Base-by-base conservation (phyloP, 1,140 invertebrate species). In the Argopecten irradians region DNA sequence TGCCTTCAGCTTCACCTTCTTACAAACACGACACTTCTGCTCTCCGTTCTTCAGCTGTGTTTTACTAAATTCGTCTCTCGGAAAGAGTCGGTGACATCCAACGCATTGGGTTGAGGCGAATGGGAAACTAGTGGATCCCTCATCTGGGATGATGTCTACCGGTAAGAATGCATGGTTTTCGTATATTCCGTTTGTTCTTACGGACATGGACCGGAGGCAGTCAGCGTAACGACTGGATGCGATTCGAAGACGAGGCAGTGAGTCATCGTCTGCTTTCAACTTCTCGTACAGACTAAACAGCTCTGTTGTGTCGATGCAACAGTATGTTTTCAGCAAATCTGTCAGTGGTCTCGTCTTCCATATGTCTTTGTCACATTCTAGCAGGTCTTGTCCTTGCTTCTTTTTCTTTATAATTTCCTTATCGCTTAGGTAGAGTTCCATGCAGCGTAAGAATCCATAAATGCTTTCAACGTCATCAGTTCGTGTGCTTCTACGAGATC, bases 231-330 rank as follows among this genome's bases (percentile, higher is more conserved):
- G 22, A 0, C 83, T 28, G 9, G 86, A 89, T 0, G 88, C 88
- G 7, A 83, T 32, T 82, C 14, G 2, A 34, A 86, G 41, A 33
- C 84, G 32, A 0, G 32, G 34, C 22, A 41, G 35, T 16, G 83
- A 9, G 9, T 86, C 46, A 11, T 33, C 36, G 34, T 85, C 46
- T 14, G 43, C 35, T 82, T 86, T 82, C 2, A 86, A 28, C 34
- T n/a, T 86, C 32, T 89, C 85, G 83, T 43, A 86, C 34, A 89
- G 85, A 11, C 13, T 14, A n/a, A 86, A 89, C n/a, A 89, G 34
- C 8, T 32, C 36, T 13, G 28, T n/a, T 1, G 82, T 84, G 34
- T 89, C 88, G 16, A 41, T 39, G 5, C 5, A 22, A 14, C 34
- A 35, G 39, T 89, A 43, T 9, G 43, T 28, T 16, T 83, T 19